Conservation (phyloP, 2,888 invertebrate species). For the Zaprionus lineosus region DNA sequence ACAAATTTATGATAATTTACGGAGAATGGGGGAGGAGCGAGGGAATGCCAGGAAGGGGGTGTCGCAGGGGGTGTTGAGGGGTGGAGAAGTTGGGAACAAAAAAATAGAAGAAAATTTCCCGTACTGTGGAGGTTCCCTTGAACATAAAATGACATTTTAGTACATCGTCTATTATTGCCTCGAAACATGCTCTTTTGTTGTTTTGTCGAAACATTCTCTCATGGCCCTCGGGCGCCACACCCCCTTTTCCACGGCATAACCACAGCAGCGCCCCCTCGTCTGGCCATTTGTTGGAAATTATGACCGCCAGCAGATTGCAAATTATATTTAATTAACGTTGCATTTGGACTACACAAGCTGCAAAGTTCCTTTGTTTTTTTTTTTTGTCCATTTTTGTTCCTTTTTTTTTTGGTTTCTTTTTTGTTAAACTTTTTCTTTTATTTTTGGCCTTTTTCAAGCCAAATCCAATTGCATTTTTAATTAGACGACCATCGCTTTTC, state of each 20-base stretch:
- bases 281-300: constrained; percentile 65
- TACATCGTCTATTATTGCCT: constrained; percentile 79
- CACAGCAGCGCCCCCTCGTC: constrained; percentile 14
- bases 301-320: constrained; percentile 79
- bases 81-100: too few species aligned
- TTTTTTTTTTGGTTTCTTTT: constrained; percentile 7
- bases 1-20: constrained; percentile 79
- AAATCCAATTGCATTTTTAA: constrained; percentile 78
- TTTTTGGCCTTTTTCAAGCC: constrained; percentile 34
- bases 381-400: constrained; percentile 19
- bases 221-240: constrained; percentile 55
- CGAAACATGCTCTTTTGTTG: constrained; percentile 78
- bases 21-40: too few species aligned
- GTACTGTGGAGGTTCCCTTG: constrained; percentile 44
- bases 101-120: constrained; percentile 17
- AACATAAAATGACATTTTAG: constrained; percentile 76
- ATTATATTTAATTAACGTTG: constrained; percentile 79
- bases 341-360: constrained; percentile 66
- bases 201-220: constrained; percentile 78
- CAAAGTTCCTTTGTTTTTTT: constrained; percentile 42
- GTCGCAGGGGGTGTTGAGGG: too few species aligned
- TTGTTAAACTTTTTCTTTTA: too few species aligned
- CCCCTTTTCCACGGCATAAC: constrained; percentile 20
- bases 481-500: constrained; percentile 51
- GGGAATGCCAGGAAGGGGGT: too few species aligned